Percentiles rank a stretch among this genome's conserved stretches.
Conservation (phyloP, 2,113 vertebrate genomes). For the Oenanthe oenanthe region DNA sequence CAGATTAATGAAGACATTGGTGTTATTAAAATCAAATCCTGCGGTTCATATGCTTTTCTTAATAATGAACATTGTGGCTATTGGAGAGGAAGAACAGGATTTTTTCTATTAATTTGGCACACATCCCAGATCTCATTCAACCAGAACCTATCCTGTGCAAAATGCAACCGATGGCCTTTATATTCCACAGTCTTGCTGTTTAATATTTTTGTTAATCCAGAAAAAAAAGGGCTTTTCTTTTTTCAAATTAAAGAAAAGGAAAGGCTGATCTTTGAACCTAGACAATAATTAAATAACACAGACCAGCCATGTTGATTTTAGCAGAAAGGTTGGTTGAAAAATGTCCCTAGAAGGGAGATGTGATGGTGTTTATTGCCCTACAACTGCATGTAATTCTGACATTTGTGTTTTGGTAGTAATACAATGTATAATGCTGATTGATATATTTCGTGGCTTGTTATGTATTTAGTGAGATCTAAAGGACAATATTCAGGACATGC, state of each 20-base stretch:
- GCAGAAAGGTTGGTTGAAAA: slow-evolving; percentile 6
- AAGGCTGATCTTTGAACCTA: slow-evolving; percentile 49
- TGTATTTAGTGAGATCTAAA: neutral
- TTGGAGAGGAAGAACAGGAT: slow-evolving; percentile 89
- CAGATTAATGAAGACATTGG: slow-evolving; percentile 90
- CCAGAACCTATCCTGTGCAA: slow-evolving; percentile 91
- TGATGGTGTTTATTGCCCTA: neutral
- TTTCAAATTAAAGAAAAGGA: slow-evolving; percentile 45
- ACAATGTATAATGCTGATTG: neutral
- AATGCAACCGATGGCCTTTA: slow-evolving; percentile 87
- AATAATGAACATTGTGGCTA: slow-evolving; percentile 91
- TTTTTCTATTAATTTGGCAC: slow-evolving; percentile 95
- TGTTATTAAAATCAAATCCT: slow-evolving; percentile 97
- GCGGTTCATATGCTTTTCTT: slow-evolving; percentile 87
- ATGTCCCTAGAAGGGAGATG: neutral
- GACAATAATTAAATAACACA: slow-evolving; percentile 64
- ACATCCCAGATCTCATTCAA: slow-evolving; percentile 94
- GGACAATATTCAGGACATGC: neutral
- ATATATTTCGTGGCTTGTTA: neutral
- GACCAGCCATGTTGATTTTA: slow-evolving; percentile 16
- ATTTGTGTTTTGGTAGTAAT: neutral
- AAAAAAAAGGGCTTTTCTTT: slow-evolving; percentile 44
- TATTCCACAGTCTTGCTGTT: slow-evolving; percentile 76
- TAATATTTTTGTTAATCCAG: slow-evolving; percentile 75
- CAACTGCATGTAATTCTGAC: neutral